Evolutionary conservation across 2,888 invertebrate species (phyloP), one percentile per base, ranked within the genome.

Genomic region (Liodrosophila aerea): DNA sequence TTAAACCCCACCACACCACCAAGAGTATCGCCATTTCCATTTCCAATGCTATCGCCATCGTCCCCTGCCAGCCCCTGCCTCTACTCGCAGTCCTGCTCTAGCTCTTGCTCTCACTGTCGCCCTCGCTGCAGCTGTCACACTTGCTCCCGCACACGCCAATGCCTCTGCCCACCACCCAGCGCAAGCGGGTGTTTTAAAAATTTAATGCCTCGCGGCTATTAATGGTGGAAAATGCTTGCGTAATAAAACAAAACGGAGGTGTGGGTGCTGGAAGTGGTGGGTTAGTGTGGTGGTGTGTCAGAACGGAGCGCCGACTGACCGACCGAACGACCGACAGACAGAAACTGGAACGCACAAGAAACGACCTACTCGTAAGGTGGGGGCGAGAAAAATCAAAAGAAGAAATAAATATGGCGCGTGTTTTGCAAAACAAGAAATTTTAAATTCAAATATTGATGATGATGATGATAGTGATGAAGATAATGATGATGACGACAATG

Each of bases 361-460:
- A 11, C 30, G 47, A 62, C n/a, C n/a, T n/a, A n/a, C n/a, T n/a
- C n/a, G n/a, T n/a, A n/a, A n/a, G n/a, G 40, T 46, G 45, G 53
- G 65, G 60, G 77, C 67, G 61, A 82, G 76, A 83, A 86, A 83
- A 81, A 74, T 74, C 49, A 72, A 62, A 85, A 75, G 62, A 85
- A 80, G 64, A 81, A 86, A 85, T 85, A 85, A 86, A 81, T 83
- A 86, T 81, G 85, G 85, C 85, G 87, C 76, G 64, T 78, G 80
- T 72, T 81, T 60, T 53, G 69, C 66, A 69, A 82, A 75, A 85
- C 75, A 85, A 59, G 67, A 85, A 81, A 86, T 86, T 72, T 83
- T 64, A 69, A 84, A 85, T 85, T 84, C 77, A 81, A 86, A 81
- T 71, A 81, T 86, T 86, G 82, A 84, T 76, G 86, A 76, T 73